Base-by-base conservation (phyloP, 1,140 invertebrate species). In the Adoxophyes honmai region DNA sequence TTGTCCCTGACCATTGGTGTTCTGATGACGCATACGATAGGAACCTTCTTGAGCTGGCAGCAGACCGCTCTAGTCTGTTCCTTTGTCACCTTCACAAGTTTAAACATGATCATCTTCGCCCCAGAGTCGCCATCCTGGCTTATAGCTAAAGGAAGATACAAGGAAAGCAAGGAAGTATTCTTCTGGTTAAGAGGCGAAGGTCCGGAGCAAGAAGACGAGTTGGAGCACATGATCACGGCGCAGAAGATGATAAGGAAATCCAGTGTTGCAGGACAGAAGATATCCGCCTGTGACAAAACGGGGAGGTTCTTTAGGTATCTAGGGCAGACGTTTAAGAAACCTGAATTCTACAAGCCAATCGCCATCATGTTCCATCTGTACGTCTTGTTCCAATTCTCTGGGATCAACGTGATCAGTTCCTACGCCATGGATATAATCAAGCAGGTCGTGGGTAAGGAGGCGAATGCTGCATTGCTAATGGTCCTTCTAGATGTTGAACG, bases 331-430 rank as follows among this genome's bases (percentile, higher is more conserved):
- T 65, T 66, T 4, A 77, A 62, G 21, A 86, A 88, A n/a, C 84
- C 82, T 0, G 84, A 87, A 60, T 88, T 88, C 51, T 87, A 78
- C 28, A 87, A 87, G 37, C 86, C 84, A n/a, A 79, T 87, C 7
- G 68, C 66, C 7, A 85, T 89, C 6, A 89, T 89, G 86, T 71
- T 85, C 36, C 56, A 80, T 8, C 52, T 86, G 14, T 89, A 84
- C 8, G 77, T 69, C 0, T 78, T 85, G 75, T 87, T 88, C 60
- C 86, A 88, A 55, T 87, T 88, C 21, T 75, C 86, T 51, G 86
- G 86, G 2, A 86, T 87, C 7, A 88, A 87, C 35, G 82, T 88
- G 0, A 78, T 88, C 38, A 85, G 81, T 61, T 88, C 86, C 0
- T 88, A 88, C 28, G 69, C 81, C 0, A 81, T 69, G 52, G 86